phyloP scores from a whole-genome alignment of 2,797 vertebrate species.

The Trachops cirrhosus region DNA sequence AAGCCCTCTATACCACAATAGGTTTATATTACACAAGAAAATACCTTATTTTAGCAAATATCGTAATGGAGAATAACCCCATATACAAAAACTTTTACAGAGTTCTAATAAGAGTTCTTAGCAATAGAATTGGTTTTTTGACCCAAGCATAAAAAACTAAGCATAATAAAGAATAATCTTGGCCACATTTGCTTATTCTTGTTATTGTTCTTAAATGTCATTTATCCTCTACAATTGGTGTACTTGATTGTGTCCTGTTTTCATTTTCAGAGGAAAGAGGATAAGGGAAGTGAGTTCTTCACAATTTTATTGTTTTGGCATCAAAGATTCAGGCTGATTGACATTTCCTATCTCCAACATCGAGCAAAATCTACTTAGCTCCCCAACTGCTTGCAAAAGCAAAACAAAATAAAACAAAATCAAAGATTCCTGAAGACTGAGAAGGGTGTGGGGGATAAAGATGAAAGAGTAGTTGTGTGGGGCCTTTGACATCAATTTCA shows the following conservation, averaged over 20 bases:
- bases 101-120: background rate
- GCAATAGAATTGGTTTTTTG: background rate
- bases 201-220: background rate
- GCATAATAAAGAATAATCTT: background rate
- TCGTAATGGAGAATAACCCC: background rate
- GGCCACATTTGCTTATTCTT: background rate
- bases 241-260: background rate
- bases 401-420: constrained; percentile 53
- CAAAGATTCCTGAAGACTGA: constrained; percentile 3
- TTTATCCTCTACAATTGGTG: background rate
- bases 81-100: background rate
- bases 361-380: background rate
- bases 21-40: background rate
- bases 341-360: background rate
- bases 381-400: background rate
- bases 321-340: constrained; percentile 12
- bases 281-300: constrained; percentile 12
- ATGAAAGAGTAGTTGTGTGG: background rate
- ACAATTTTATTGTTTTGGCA: background rate
- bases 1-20: background rate
- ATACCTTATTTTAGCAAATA: background rate
- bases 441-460: background rate
- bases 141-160: background rate
- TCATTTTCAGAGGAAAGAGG: constrained; percentile 19
- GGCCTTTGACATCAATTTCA: constrained; percentile 32